Percentiles rank a stretch among this genome's conserved stretches.
phyloP scores from a whole-genome alignment of 2,113 vertebrate genomes.

The Sylvia atricapilla region DNA sequence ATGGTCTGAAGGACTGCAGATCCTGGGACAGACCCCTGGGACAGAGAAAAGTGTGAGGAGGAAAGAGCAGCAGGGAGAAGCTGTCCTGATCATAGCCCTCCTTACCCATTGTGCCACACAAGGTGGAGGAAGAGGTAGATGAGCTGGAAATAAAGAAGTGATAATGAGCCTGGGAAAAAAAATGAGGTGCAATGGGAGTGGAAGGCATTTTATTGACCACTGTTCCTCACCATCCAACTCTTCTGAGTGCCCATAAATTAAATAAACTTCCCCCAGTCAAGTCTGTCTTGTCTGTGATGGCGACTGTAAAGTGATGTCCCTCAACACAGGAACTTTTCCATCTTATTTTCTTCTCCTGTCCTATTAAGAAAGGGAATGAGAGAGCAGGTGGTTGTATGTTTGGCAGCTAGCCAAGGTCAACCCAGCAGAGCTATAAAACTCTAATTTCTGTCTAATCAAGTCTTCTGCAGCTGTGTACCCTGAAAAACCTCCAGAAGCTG shows the following conservation, averaged over 20 bases:
- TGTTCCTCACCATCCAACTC: background rate
- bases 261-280: background rate
- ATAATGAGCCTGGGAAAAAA: background rate
- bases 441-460: background rate
- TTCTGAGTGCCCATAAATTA: background rate
- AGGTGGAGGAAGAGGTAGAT: background rate
- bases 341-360: background rate
- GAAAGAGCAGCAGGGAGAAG: background rate
- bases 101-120: too few relatives aligned
- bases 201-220: background rate
- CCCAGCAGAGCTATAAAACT: background rate
- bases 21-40: background rate
- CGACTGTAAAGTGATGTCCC: background rate
- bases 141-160: background rate
- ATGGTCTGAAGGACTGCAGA: background rate
- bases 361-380: background rate
- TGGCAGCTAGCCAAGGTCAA: background rate
- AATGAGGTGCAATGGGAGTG: background rate
- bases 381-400: background rate
- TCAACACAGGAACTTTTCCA: accelerated
- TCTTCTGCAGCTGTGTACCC: background rate
- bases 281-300: background rate
- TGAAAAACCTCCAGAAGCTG: background rate
- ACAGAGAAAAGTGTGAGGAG: background rate
- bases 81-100: background rate